A percentile compares a stretch with the other conserved stretches of the same genome.
phyloP scores from a whole-genome alignment of 2,113 vertebrate species.

The Pluvianellus socialis region DNA sequence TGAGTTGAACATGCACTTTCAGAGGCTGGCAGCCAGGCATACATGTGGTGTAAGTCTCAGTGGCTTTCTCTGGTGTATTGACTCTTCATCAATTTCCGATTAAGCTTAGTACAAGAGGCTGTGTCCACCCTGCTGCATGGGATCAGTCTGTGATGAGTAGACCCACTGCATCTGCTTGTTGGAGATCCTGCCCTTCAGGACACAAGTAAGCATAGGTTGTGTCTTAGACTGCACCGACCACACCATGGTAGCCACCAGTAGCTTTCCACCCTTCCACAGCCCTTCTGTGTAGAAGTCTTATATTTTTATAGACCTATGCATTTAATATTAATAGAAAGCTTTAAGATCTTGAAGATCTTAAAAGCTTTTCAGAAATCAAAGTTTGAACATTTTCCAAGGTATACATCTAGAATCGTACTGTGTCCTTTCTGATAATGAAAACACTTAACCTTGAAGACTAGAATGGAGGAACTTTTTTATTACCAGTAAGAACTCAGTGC shows the following conservation, averaged over 20 bases:
- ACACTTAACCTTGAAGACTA: neutral
- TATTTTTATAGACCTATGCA: neutral
- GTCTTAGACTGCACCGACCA: neutral
- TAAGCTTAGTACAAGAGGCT: neutral
- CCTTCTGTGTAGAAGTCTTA: neutral
- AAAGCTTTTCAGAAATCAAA: neutral
- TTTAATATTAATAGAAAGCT: neutral
- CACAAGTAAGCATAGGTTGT: neutral
- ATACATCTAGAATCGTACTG: fast-evolving
- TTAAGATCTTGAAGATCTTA: neutral
- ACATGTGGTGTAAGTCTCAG: fast-evolving
- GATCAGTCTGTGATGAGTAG: neutral
- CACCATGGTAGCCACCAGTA: neutral
- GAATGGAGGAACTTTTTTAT: neutral
- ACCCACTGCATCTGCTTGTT: fast-evolving
- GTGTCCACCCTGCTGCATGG: neutral
- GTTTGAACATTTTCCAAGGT: neutral
- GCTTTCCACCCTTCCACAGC: neutral
- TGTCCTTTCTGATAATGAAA: neutral
- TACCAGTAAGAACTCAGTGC: neutral
- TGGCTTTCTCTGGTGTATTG: neutral
- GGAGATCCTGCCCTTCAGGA: neutral
- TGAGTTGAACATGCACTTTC: neutral
- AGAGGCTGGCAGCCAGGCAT: neutral
- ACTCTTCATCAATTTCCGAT: neutral